Base-by-base conservation (phyloP, 2,797 vertebrate genomes). In the Pseudochirops cupreus region DNA sequence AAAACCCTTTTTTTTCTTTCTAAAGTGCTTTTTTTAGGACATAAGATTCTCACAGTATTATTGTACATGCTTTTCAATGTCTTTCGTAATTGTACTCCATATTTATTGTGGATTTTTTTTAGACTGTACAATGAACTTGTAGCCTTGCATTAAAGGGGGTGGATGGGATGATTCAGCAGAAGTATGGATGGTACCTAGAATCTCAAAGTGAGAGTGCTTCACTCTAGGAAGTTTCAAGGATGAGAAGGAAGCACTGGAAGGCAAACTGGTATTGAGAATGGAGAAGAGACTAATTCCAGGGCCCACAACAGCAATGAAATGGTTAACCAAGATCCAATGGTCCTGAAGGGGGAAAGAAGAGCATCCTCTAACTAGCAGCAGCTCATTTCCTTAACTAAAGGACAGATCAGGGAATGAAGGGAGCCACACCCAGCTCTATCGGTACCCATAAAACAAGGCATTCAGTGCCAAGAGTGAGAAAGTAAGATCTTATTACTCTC, bases 201-300 rank as follows among this genome's bases (percentile, higher is more conserved):
- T 93, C 56, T 54, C 82, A 50, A 95, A 95, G 92, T 91, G 93
- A 56, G 58, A 93, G 95, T 96, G 82, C 62, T 56, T 14, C 11
- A 96, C 82, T 94, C 95, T 94, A 58, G 96, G 95, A 98, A 98
- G 95, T 74, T 96, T 96, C 96, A 97, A 97, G 96, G 96, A 95
- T 94, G 93, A 0, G 1, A 46, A 94, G 91, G 54, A 97, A 96
- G 91, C 91, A 52, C 74, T 87, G 95, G 92, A 96, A 93, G 94
- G 92, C 62, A 95, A 94, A 92, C 12, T 91, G 94, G 95, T 91
- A 94, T 62, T 90, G 95, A 95, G 92, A 94, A 93, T 28, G 67
- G 93, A 94, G 53, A 92, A 74, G 58, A 2, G 67, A 90, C 62
- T 96, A 56, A 58, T 92, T 92, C 91, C 90, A 11, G 92, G 53